These are phyloP conservation scores for Drosophila willistoni DNA, from an alignment of 1,140 invertebrate species.

Conservation along the genomic window DNA sequence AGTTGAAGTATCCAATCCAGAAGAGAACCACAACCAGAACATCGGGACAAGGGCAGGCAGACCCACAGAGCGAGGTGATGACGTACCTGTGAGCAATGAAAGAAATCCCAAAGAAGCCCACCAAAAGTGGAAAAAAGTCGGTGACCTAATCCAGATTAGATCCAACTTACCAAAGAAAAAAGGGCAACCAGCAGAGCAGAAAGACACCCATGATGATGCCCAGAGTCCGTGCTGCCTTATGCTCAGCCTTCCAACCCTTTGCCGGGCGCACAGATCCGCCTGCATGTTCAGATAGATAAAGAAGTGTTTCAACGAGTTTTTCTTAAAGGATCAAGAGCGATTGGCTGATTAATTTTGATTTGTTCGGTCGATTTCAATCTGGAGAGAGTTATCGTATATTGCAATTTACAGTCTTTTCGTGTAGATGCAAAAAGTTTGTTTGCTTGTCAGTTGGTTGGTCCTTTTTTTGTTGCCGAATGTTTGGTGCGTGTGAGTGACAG, in stretches of 20 bases:
- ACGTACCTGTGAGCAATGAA: conserved; percentile 88
- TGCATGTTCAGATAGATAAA: conserved; percentile 79
- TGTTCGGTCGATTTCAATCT: conserved; percentile 18
- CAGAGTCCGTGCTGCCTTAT: conserved; percentile 96
- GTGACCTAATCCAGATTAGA: conserved; percentile 82
- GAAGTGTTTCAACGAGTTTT: conserved; percentile 30
- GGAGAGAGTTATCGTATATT: conserved; percentile 36
- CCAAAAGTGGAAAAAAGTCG: neutral
- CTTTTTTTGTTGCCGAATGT: conserved; percentile 4
- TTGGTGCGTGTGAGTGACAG: conserved; percentile 37
- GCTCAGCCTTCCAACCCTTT: conserved; percentile 93
- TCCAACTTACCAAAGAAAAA: conserved; percentile 93
- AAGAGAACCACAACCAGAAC: conserved; percentile 92
- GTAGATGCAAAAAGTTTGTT: conserved; percentile 23
- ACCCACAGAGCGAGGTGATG: conserved; percentile 92
- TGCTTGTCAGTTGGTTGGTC: conserved; percentile 12
- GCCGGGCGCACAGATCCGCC: conserved; percentile 89
- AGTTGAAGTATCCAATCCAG: conserved; percentile 96
- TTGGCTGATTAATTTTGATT: conserved; percentile 62
- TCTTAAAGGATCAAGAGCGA: conserved; percentile 41
- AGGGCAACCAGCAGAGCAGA: conserved; percentile 98
- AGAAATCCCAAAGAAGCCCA: conserved; percentile 19
- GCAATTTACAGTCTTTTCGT: conserved; percentile 47
- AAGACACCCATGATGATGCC: conserved; percentile 98
- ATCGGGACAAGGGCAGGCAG: conserved; percentile 91